A percentile compares a stretch with the other conserved stretches of the same genome.
phyloP scores from a whole-genome alignment of 2,888 invertebrate genomes.

The Spisula solida region DNA sequence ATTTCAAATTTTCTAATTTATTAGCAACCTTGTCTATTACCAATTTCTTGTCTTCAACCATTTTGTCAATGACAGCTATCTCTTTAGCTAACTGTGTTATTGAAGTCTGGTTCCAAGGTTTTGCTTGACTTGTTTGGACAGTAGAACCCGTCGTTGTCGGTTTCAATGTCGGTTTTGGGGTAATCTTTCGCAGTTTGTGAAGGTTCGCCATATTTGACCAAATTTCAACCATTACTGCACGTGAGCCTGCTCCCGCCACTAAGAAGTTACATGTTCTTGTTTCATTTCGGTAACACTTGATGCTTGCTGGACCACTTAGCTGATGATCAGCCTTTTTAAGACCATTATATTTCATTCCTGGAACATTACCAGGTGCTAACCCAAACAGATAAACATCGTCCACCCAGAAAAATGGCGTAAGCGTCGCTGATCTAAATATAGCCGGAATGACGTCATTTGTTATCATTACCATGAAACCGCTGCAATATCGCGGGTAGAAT shows the following conservation, averaged over 20 bases:
- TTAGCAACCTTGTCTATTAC: not conserved
- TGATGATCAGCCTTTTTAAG: conserved; percentile 45
- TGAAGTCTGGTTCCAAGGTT: not conserved
- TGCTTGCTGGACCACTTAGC: conserved; percentile 28
- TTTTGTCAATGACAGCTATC: not conserved
- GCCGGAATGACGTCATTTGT: conserved; percentile 68
- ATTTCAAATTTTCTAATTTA: not conserved
- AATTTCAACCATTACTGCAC: conserved; percentile 42
- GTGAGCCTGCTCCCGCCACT: conserved; percentile 51
- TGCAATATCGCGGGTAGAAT: conserved; percentile 67
- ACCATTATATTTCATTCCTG: conserved; percentile 59
- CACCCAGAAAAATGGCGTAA: conserved; percentile 72
- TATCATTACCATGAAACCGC: conserved; percentile 67
- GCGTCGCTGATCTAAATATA: conserved; percentile 57
- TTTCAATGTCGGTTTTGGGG: not conserved
- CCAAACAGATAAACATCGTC: conserved; percentile 71
- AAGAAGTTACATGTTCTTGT: conserved; percentile 59
- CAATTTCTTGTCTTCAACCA: not conserved
- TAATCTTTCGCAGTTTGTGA: not conserved
- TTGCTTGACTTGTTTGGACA: not conserved
- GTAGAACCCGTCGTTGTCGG: not conserved
- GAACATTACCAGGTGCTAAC: conserved; percentile 58
- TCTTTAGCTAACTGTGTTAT: not conserved
- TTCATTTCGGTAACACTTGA: conserved; percentile 61
- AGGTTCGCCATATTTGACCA: conserved; percentile 66